Evolutionary conservation across 2,797 vertebrate species (phyloP).

Genomic region (Chloroceryle inda): DNA sequence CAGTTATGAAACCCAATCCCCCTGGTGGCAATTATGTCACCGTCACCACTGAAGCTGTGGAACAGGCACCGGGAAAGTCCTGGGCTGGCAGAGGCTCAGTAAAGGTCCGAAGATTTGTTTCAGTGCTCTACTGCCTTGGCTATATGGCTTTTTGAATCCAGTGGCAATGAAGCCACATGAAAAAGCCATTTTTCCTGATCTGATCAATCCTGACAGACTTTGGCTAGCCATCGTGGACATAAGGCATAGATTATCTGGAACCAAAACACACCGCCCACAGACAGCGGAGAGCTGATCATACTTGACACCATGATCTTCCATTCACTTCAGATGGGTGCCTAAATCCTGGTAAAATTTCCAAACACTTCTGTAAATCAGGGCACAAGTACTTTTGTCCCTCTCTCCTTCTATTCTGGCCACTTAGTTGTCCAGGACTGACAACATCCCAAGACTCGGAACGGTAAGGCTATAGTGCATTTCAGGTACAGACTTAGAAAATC

Average conservation of each 20-base stretch:
- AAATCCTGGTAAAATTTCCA: neutral
- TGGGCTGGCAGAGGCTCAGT: neutral
- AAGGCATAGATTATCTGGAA: neutral
- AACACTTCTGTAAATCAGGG: neutral
- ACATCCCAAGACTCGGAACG: neutral
- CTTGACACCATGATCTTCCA: neutral
- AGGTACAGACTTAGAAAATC: neutral
- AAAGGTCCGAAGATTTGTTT: neutral
- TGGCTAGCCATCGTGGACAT: neutral
- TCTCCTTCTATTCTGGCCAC: neutral
- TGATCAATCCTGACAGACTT: neutral
- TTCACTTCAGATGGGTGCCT: neutral
- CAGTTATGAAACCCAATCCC: too few relatives aligned
- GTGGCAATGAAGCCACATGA: neutral
- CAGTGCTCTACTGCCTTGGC: neutral
- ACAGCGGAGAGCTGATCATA: neutral
- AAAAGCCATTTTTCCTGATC: neutral
- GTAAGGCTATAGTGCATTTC: neutral
- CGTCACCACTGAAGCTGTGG: too few relatives aligned
- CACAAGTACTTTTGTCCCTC: neutral
- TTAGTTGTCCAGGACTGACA: neutral
- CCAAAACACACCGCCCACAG: neutral
- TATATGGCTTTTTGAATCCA: neutral
- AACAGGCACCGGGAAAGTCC: too few relatives aligned
- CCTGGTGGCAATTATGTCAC: too few relatives aligned